Base-by-base conservation (phyloP, 2,888 invertebrate species). In the Tricholauxania praeusta region DNA sequence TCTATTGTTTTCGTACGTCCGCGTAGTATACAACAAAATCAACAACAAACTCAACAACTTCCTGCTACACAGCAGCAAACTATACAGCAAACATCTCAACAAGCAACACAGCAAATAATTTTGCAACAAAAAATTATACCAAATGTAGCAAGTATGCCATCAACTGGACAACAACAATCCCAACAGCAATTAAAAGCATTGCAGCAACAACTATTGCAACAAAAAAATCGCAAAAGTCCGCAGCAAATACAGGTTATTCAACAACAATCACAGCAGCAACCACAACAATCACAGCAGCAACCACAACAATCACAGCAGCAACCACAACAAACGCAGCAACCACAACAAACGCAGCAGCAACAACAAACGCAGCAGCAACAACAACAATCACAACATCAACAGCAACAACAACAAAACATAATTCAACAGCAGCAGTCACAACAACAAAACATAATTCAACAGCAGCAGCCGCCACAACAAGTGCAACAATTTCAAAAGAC, bases 1-100 rank as follows among this genome's bases (percentile, higher is more conserved):
- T 85, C 84, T 75, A 82, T 85, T 59, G 83, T 85, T 0, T 85
- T 85, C 73, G 83, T 84, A 52, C 80, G 85, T 1, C 85, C 85
- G 6, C 80, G 79, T 17, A 80, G 80, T 39, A 74, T 80, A 71
- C 82, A 78, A 62, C 81, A 79, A 75, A 78, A 75, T 28, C 76
- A 78, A 19, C 77, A 78, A 51, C 79, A 79, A 53, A 79, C 78
- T 17, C 78, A 79, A 60, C 79, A 80, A 39, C 76, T 78, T 60
- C 78, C 79, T 12, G 74, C 72, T 68, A 32, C n/a, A 17, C 67
- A 73, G n/a, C 59, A 72, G 59, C 64, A 79, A 71, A 75, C 78
- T 55, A 8, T 39, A 39, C 78, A 80, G 47, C 75, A 79, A 60
- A 79, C 79, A 15, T 71, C 75, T 67, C 65, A 62, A 14, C 72